Base-by-base conservation (phyloP, 2,888 invertebrate species). In the Pomacea canaliculata region DNA sequence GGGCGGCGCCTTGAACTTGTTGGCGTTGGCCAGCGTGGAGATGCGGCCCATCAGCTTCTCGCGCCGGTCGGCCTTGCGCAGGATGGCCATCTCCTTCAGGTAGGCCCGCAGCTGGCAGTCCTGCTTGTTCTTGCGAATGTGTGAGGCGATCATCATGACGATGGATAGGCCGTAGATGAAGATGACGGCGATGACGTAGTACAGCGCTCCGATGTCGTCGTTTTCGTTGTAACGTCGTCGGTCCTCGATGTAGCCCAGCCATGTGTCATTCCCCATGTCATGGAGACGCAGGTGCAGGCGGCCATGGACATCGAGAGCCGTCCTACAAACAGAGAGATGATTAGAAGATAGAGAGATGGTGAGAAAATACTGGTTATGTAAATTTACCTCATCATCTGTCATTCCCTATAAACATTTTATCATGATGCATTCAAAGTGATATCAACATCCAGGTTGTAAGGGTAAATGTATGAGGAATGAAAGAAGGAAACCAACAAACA, bases 71-170 rank as follows among this genome's bases (percentile, higher is more conserved):
- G 87, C 83, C 72, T 88, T 87, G 37, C 89, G 73, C 7, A 89
- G 80, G 13, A 83, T 81, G 49, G 88, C 87, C 87, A 89, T 88
- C 82, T 89, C 89, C 78, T 90, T 89, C 9, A 89, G 80, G 78
- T 89, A 89, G 13, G 83, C 83, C 71, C 88, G 79, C 56, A 90
- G 82, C 77, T 88, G 88, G 56, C 84, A 87, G 81, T 90, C 90
- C 76, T 87, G 87, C 76, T 89, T 87, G 81, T 90, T 90, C 77
- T 88, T 88, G 48, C 89, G 84, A 66, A 89, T 88, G 82, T 90
- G 89, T 8, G 90, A 90, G 7, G 89, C 89, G 37, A 90, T 89
- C 90, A 90, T 89, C 88, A 90, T 88, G 18, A 90, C 87, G 60
- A 90, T 90, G 13, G 89, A 89, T 51, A 88, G 84, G 19, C 89